Evolutionary conservation across 2,797 vertebrate species (phyloP).

Genomic region (Pseudochromis fuscus): DNA sequence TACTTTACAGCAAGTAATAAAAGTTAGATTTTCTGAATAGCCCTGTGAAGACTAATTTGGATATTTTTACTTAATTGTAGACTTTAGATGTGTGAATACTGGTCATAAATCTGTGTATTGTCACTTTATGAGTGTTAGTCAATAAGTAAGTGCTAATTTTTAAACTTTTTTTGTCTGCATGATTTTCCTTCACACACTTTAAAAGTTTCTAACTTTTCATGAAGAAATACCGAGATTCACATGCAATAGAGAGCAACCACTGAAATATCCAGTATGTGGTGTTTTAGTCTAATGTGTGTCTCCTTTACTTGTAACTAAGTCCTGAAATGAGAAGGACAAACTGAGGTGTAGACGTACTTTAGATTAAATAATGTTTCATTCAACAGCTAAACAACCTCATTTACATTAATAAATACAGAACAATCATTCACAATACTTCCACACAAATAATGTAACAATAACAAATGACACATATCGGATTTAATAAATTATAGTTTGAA

Average conservation of each 20-base stretch:
- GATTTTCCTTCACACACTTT: not conserved
- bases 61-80: no score
- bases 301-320: not conserved
- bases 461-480: constrained; percentile 1
- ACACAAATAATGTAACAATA: not conserved
- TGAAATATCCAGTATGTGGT: no score
- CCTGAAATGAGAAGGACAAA: not conserved
- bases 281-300: not conserved
- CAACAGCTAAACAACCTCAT: constrained; percentile 10
- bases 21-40: not conserved
- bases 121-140: no score
- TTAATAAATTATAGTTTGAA: constrained; percentile 78
- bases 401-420: constrained; percentile 76
- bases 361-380: constrained; percentile 58
- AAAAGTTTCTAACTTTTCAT: not conserved
- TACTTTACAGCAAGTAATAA: not conserved
- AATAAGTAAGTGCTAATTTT: no score
- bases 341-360: constrained; percentile 14
- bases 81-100: no score
- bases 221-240: not conserved
- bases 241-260: no score
- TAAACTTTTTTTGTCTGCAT: no score
- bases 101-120: not conserved
- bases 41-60: not conserved
- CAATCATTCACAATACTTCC: constrained; percentile 10